Evolutionary conservation across 2,888 invertebrate genomes (phyloP).

Genomic region (Linyphia triangularis): DNA sequence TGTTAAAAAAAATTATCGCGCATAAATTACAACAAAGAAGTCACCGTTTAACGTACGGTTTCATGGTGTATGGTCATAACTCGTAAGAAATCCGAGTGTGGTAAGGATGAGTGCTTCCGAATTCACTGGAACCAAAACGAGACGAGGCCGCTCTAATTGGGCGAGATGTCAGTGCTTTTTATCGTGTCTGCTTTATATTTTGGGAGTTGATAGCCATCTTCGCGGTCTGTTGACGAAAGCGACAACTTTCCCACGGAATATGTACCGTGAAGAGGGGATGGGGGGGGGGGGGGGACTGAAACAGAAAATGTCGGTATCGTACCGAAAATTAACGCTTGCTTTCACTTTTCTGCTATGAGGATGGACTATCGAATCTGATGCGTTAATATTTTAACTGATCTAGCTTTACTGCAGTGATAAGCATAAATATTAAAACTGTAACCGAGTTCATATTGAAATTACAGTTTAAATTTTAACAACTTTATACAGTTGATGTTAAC

Average conservation of each 20-base stretch:
- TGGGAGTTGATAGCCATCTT: conserved; percentile 36
- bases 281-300: neutral
- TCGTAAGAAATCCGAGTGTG: no score
- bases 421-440: no score
- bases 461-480: no score
- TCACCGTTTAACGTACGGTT: no score
- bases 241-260: conserved; percentile 45
- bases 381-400: no score
- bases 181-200: neutral
- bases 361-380: neutral
- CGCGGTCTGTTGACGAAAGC: conserved; percentile 50
- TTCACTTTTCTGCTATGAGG: neutral
- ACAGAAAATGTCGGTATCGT: no score
- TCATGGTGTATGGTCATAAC: no score
- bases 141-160: conserved; percentile 1
- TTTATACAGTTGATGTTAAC: no score
- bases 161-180: conserved; percentile 22
- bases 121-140: neutral
- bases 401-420: no score
- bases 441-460: no score
- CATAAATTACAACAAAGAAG: no score
- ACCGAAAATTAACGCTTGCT: neutral
- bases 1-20: no score
- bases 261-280: neutral
- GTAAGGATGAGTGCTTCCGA: neutral